phyloP scores from a whole-genome alignment of 1,140 invertebrate genomes.

The Lysiphlebus fabarum region DNA sequence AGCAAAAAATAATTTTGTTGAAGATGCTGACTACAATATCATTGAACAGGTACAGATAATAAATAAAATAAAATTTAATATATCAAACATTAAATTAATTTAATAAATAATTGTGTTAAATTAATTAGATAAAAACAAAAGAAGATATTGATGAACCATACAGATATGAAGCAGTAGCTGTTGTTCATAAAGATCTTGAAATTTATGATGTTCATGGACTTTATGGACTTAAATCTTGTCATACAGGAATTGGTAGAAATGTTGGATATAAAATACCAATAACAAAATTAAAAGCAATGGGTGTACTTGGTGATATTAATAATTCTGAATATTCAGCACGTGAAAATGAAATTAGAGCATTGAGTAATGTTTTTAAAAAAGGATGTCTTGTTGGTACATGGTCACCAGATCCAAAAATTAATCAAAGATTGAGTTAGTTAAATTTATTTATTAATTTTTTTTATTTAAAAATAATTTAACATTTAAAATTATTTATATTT shows the following conservation, averaged over 20 bases:
- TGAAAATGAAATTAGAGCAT: slow-evolving; percentile 71
- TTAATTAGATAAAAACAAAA: slow-evolving; percentile 38
- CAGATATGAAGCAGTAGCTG: slow-evolving; percentile 74
- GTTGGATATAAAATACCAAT: slow-evolving; percentile 75
- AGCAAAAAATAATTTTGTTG: slow-evolving; percentile 62
- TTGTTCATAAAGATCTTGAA: slow-evolving; percentile 67
- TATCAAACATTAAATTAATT: slow-evolving; percentile 14
- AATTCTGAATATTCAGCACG: slow-evolving; percentile 67
- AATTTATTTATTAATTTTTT: slow-evolving; percentile 3
- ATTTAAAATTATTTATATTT: background rate
- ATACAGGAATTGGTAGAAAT: slow-evolving; percentile 75
- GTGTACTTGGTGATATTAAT: slow-evolving; percentile 64
- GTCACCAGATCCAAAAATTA: slow-evolving; percentile 70
- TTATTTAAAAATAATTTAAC: background rate
- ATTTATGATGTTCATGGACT: slow-evolving; percentile 65
- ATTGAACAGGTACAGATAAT: slow-evolving; percentile 60
- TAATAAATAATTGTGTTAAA: background rate
- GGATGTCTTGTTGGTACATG: slow-evolving; percentile 78
- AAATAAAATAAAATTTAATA: background rate
- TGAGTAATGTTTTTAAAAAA: slow-evolving; percentile 69
- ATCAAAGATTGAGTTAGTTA: slow-evolving; percentile 65
- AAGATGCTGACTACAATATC: slow-evolving; percentile 66
- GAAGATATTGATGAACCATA: slow-evolving; percentile 61
- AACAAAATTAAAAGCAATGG: slow-evolving; percentile 69
- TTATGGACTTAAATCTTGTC: slow-evolving; percentile 72